Conservation (phyloP, 2,888 invertebrate genomes). For the Rhabditoides inermis region DNA sequence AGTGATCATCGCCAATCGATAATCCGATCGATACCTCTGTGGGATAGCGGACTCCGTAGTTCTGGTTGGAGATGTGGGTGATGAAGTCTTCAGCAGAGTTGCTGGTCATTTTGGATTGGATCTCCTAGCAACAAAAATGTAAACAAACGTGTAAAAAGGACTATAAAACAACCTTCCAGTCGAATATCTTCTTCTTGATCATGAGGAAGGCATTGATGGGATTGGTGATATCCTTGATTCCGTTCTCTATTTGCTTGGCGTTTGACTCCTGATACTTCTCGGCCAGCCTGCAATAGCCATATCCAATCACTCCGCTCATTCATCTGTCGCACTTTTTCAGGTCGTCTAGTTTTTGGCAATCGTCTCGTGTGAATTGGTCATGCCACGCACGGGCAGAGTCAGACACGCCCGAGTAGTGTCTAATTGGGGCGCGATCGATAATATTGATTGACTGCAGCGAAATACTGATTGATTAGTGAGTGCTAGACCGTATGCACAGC, state of each 20-base stretch:
- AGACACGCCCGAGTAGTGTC: too few species aligned
- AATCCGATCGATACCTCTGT: constrained; percentile 58
- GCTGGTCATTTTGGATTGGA: constrained; percentile 39
- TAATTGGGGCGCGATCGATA: too few species aligned
- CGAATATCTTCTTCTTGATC: constrained; percentile 54
- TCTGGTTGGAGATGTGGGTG: constrained; percentile 24
- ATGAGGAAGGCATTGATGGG: constrained; percentile 57
- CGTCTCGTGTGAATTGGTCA: not conserved
- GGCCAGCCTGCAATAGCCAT: constrained; percentile 25
- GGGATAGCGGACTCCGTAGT: constrained; percentile 54
- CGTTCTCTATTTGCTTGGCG: constrained; percentile 35
- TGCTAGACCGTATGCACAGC: too few species aligned
- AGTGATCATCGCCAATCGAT: constrained; percentile 7
- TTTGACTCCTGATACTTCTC: constrained; percentile 40
- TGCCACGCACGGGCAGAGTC: not conserved
- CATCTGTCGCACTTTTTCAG: not conserved
- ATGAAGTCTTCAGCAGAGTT: constrained; percentile 41
- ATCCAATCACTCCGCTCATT: not conserved
- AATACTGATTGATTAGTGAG: too few species aligned
- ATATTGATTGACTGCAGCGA: too few species aligned
- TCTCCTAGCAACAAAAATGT: constrained; percentile 47
- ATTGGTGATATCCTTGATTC: constrained; percentile 53
- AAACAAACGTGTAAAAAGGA: too few species aligned
- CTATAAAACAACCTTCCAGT: constrained; percentile 21
- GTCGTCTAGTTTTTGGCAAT: not conserved